Evolutionary conservation across 2,797 vertebrate genomes (phyloP), one percentile per base, ranked within the genome.

Genomic region (Urophycis tenuis): DNA sequence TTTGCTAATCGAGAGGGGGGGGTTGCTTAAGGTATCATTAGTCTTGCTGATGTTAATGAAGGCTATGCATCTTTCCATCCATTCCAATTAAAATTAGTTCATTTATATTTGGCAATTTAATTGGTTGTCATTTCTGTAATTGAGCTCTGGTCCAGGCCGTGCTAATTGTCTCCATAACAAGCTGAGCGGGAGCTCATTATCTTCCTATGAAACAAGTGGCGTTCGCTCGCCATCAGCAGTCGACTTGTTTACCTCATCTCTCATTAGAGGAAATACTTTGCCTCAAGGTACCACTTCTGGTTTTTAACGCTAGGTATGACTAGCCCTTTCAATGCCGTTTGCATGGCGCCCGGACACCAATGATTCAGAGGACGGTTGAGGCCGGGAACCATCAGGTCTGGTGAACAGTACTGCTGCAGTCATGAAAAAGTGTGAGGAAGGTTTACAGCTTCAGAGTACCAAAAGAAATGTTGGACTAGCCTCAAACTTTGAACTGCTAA

Each of bases 91-190:
- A 91, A 91, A 85, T 79, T 36, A 83, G 87, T 91, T 90, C 88
- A 93, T 93, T 92, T 91, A 91, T 92, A 92, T 90, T 89, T 90
- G 87, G 88, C 88, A 84, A 92, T 91, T 91, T 92, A 92, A 93
- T 91, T 92, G 91, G 90, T 88, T 93, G 92, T 92, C 92, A 92
- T 90, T 92, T 89, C 85, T 91, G 87, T 92, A 92, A 93, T 91
- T 91, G 90, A 89, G 88, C 88, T 84, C 88, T 86, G 89, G 91
- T 90, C 86, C 88, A 88, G 87, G 85, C 87, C 87, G 81, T 82
- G 88, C 90, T 92, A 91, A 93, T 93, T 92, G 91, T 84, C 88
- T 87, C 86, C 74, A 88, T 89, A 92, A 91, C 90, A 92, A 92
- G 89, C 89, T 83, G 84, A 91, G 85, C 89, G 89, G 83, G 85